These are phyloP conservation scores for Drosophila phalerata DNA, from an alignment of 2,888 invertebrate species.

Conservation along the genomic window DNA sequence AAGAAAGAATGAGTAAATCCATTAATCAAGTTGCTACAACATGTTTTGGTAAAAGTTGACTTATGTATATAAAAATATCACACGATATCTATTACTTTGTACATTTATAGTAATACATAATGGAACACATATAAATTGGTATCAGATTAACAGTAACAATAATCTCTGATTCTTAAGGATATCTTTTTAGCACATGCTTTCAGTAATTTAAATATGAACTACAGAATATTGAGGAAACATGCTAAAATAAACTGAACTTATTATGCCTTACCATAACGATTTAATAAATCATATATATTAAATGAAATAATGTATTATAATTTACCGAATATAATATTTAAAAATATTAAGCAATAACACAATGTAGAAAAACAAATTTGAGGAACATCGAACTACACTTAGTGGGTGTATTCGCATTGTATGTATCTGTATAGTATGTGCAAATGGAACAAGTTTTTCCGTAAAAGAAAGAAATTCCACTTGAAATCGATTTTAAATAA, in stretches of 20 bases:
- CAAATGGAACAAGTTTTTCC: not conserved
- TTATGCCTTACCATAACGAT: not conserved
- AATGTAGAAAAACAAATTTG: not conserved
- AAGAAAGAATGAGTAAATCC: slow-evolving; percentile 41
- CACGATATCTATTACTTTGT: not conserved
- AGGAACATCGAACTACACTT: not conserved
- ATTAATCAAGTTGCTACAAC: not conserved
- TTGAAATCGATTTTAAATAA: not conserved
- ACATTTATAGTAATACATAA: not conserved
- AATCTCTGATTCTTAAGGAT: not conserved
- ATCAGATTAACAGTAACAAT: not conserved
- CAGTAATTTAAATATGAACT: not conserved
- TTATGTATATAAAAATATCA: not conserved
- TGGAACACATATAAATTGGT: not conserved
- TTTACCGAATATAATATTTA: not conserved
- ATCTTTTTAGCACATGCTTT: not conserved
- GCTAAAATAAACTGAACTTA: not conserved
- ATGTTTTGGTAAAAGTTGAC: not conserved
- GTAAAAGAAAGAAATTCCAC: not conserved
- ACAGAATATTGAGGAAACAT: not conserved
- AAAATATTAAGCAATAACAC: too few species aligned
- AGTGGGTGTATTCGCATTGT: not conserved
- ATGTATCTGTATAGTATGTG: not conserved
- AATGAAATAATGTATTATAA: not conserved
- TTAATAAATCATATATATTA: not conserved